phyloP scores from a whole-genome alignment of 2,113 vertebrate genomes.

The Laterallus jamaicensis region DNA sequence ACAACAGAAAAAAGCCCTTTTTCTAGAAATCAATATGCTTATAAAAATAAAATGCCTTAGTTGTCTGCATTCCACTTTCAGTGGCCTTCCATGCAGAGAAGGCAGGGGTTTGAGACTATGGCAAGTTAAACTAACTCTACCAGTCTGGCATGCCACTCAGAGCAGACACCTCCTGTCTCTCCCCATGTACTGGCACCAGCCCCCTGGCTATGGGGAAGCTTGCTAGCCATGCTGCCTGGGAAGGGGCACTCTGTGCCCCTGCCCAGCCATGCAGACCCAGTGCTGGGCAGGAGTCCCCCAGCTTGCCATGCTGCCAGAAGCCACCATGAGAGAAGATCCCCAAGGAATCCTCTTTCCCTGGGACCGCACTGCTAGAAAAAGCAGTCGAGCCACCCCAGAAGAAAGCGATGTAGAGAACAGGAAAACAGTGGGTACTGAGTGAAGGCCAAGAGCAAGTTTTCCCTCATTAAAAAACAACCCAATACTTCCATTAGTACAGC shows the following conservation, averaged over 20 bases:
- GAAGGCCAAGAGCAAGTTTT: background rate
- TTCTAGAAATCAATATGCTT: background rate
- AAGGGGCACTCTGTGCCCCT: too few relatives aligned
- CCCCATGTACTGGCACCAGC: too few relatives aligned
- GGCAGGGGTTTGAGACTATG: background rate
- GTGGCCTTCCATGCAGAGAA: background rate
- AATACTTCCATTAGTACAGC: background rate
- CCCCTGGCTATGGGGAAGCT: too few relatives aligned
- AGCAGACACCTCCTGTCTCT: background rate
- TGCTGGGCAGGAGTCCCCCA: background rate
- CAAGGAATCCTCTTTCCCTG: rapidly evolving
- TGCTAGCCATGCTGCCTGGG: too few relatives aligned
- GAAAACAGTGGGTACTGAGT: background rate
- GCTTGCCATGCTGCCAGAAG: background rate
- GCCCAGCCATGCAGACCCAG: too few relatives aligned
- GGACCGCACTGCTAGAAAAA: background rate
- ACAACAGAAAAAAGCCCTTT: background rate
- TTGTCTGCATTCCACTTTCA: background rate
- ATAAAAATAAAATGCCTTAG: background rate
- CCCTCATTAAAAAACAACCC: background rate
- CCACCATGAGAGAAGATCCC: background rate
- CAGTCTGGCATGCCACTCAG: rapidly evolving
- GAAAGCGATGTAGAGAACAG: background rate
- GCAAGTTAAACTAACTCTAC: background rate
- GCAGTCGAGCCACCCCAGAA: background rate